phyloP scores from a whole-genome alignment of 2,888 invertebrate genomes.

The Alviniconcha strummeri region DNA sequence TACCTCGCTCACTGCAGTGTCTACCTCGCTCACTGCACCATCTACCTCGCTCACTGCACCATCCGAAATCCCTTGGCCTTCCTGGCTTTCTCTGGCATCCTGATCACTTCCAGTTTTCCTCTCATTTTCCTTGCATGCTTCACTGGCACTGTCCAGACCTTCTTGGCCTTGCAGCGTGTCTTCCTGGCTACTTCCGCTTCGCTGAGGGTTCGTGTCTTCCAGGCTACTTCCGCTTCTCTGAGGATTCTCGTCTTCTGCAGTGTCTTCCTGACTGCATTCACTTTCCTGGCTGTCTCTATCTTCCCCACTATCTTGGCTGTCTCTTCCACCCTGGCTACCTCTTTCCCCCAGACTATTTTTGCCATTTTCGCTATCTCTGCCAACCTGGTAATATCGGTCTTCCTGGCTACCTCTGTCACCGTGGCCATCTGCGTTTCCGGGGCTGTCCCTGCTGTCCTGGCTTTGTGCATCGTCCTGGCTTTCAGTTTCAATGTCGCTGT shows the following conservation, averaged over 20 bases:
- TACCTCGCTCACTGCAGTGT: too few species aligned
- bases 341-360: neutral
- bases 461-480: neutral
- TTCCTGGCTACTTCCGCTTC: neutral
- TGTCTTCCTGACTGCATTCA: neutral
- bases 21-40: too few species aligned
- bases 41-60: too few species aligned
- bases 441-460: neutral
- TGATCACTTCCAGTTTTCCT: neutral
- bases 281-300: neutral
- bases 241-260: neutral
- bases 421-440: neutral
- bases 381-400: neutral
- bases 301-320: neutral
- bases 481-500: too few species aligned
- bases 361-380: neutral
- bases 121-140: neutral
- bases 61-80: too few species aligned
- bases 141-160: neutral
- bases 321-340: neutral
- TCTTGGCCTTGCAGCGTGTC: constrained; percentile 1
- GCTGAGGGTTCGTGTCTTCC: neutral
- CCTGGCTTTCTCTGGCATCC: neutral
- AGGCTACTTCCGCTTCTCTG: neutral
- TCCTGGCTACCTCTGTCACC: neutral